Evolutionary conservation across 2,888 invertebrate genomes (phyloP), one percentile per base, ranked within the genome.

Genomic region (Bimastos eiseni): DNA sequence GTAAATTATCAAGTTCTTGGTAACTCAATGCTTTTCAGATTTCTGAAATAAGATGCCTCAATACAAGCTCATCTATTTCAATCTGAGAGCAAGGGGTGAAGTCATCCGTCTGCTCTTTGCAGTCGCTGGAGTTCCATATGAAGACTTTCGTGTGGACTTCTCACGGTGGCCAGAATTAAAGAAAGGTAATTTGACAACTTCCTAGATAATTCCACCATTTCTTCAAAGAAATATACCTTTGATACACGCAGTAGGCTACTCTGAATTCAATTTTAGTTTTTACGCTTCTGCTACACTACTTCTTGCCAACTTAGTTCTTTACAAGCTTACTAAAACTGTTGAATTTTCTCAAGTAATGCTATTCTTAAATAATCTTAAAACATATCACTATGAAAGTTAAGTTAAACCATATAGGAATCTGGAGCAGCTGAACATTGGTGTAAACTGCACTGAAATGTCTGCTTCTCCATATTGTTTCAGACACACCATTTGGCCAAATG

Each of bases 101-200:
- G 95, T 96, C 93, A 96, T 96, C 92, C 95, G 96, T 88, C 96
- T 96, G 92, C 96, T 96, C 91, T 96, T 96, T 93, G 96, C 96
- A 41, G 96, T 96, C 93, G 96, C 96, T 21, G 96, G 96, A 38
- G 95, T 96, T 91, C 95, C 96, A 92, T 96, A 96, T 93, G 95
- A 96, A 93, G 96, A 96, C 93, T 95, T 95, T 93, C 94, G 96
- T 91, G 95, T 96, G 92, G 95, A 96, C 19, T 95, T 95, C 92
- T 96, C 96, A 38, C 89, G 93, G 36, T 93, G 93, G 93, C 91
- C 92, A 19, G 90, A 88, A 38, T 89, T 91, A 21, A 93, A 93
- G 91, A 90, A 91, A 38, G 91, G 93, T 92, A 92, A 30, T 70
- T 70, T 70, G n/a, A 70, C n/a, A n/a, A 70, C 70, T 70, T 70